Conservation (phyloP, 2,113 vertebrate genomes). For the Procavia capensis region DNA sequence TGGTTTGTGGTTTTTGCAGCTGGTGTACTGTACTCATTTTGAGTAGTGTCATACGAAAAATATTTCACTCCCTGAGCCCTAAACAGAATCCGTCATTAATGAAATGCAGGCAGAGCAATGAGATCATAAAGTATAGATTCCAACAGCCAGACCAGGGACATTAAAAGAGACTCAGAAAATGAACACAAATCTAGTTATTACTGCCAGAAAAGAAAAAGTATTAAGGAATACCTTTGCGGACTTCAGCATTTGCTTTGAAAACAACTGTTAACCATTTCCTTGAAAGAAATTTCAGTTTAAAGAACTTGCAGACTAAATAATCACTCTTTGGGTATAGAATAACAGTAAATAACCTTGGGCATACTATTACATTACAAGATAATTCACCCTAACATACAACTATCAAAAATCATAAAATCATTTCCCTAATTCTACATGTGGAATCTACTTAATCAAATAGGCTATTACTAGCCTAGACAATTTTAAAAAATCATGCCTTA, state of each 20-base stretch:
- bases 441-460: conserved; percentile 92
- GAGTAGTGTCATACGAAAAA: conserved; percentile 98
- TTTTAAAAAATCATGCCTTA: conserved; percentile 85
- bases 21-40: conserved; percentile 93
- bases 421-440: conserved; percentile 87
- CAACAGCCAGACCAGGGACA: conserved; percentile 94
- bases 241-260: conserved; percentile 94
- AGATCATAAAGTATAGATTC: conserved; percentile 98
- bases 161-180: conserved; percentile 92
- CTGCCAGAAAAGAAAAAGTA: conserved; percentile 91
- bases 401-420: conserved; percentile 89
- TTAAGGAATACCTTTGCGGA: conserved; percentile 90
- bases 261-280: conserved; percentile 92
- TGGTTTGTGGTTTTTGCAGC: conserved; percentile 96
- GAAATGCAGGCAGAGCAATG: conserved; percentile 97
- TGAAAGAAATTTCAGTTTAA: conserved; percentile 92
- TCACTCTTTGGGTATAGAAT: conserved; percentile 90
- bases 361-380: conserved; percentile 87
- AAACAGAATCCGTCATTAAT: conserved; percentile 98
- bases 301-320: conserved; percentile 97
- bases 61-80: conserved; percentile 93
- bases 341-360: conserved; percentile 93
- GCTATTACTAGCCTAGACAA: conserved; percentile 81
- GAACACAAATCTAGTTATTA: conserved; percentile 95
- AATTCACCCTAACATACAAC: conserved; percentile 91